phyloP scores from a whole-genome alignment of 1,140 invertebrate species.

The Chrysopa pallens region DNA sequence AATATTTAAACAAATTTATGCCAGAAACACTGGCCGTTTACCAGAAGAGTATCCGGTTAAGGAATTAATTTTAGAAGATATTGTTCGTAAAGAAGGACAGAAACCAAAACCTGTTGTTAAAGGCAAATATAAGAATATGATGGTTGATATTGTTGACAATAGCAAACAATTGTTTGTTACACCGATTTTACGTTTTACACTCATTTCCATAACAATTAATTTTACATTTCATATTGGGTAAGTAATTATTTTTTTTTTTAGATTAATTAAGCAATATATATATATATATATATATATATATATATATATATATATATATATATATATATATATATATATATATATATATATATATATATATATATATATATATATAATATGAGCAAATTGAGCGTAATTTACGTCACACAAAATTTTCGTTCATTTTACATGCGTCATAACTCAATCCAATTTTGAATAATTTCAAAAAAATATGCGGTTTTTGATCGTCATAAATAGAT shows the following conservation, averaged over 20 bases:
- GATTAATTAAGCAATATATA: too few species aligned
- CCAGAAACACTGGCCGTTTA: conserved; percentile 55
- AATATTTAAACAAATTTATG: conserved; percentile 62
- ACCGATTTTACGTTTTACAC: conserved; percentile 61
- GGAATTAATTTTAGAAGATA: conserved; percentile 44
- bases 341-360: too few species aligned
- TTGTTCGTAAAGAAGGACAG: conserved; percentile 14
- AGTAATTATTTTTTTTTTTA: conserved; percentile 10
- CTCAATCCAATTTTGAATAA: too few species aligned
- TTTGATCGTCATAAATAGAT: too few species aligned
- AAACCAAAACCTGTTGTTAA: conserved; percentile 31
- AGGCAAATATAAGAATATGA: conserved; percentile 46
- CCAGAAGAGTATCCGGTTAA: conserved; percentile 58
- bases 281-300: too few species aligned
- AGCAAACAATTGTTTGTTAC: conserved; percentile 60
- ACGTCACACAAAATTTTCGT: too few species aligned
- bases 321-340: too few species aligned
- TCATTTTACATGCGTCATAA: too few species aligned
- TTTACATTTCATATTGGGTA: conserved; percentile 76
- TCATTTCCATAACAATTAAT: conserved; percentile 70
- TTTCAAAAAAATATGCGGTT: too few species aligned
- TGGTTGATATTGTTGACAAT: conserved; percentile 56
- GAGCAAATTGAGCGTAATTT: too few species aligned
- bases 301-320: too few species aligned
- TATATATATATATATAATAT: too few species aligned